These are phyloP conservation scores for Megalops cyprinoides DNA, from an alignment of 2,797 vertebrate genomes.

Conservation along the genomic window DNA sequence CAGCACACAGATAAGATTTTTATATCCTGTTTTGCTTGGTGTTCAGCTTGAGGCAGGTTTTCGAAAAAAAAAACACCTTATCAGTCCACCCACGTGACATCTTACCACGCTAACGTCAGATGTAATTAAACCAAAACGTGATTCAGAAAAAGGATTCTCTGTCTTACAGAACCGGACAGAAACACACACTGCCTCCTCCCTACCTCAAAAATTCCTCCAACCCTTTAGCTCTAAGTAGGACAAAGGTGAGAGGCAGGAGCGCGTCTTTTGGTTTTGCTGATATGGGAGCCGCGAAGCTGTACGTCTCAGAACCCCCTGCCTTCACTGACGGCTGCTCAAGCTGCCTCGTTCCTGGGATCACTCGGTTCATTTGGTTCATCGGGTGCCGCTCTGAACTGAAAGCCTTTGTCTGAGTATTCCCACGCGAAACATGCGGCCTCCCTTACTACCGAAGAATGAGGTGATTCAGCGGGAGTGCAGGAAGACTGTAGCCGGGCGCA, in stretches of 20 bases:
- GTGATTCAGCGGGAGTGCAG: slow-evolving; percentile 44
- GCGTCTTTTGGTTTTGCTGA: neutral
- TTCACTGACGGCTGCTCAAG: neutral
- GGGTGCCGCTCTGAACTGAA: neutral
- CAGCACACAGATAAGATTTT: neutral
- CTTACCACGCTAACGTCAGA: neutral
- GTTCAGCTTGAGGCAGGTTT: neutral
- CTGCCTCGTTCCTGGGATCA: slow-evolving; percentile 20
- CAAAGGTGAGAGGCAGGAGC: neutral
- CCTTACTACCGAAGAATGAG: slow-evolving; percentile 44
- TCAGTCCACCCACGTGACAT: too few species aligned
- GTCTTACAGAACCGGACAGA: neutral
- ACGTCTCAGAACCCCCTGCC: neutral
- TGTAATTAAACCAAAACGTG: neutral
- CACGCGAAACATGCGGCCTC: slow-evolving; percentile 52
- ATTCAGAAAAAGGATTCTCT: neutral
- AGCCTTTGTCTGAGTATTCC: slow-evolving; percentile 55
- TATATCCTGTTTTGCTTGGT: neutral
- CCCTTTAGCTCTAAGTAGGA: neutral
- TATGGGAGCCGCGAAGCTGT: neutral
- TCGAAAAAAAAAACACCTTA: too few species aligned
- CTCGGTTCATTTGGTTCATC: slow-evolving; percentile 17
- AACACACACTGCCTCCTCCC: neutral
- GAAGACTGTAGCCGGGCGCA: slow-evolving; percentile 52
- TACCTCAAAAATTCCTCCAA: too few species aligned